These are phyloP conservation scores for Tyto alba DNA, from an alignment of 2,113 vertebrate genomes.

Conservation along the genomic window DNA sequence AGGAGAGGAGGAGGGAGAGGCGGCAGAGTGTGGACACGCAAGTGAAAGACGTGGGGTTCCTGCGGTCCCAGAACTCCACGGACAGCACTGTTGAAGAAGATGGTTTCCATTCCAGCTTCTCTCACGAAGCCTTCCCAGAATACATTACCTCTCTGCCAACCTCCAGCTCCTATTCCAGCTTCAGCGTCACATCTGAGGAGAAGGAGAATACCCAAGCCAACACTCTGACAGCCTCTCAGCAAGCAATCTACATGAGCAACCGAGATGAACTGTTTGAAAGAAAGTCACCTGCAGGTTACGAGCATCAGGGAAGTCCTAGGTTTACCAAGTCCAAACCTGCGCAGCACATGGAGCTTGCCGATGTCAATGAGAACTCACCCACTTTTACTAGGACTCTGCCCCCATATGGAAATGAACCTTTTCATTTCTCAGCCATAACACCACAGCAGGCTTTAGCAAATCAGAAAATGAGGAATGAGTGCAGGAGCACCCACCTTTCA, in stretches of 20 bases:
- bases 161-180: conserved; percentile 92
- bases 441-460: conserved; percentile 79
- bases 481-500: conserved; percentile 71
- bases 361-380: conserved; percentile 74
- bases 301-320: conserved; percentile 74
- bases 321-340: conserved; percentile 80
- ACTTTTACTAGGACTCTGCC: conserved; percentile 80
- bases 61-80: conserved; percentile 83
- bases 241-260: conserved; percentile 85
- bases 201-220: conserved; percentile 82
- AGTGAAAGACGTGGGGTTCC: conserved; percentile 71
- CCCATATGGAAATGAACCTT: conserved; percentile 82
- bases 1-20: conserved; percentile 82
- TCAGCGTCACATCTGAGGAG: conserved; percentile 88
- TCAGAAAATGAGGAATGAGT: conserved; percentile 82
- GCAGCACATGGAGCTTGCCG: conserved; percentile 79
- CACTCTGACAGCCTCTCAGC: conserved; percentile 88
- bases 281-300: conserved; percentile 76
- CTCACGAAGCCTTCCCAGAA: conserved; percentile 78
- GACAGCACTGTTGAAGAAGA: conserved; percentile 87
- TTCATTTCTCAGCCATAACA: conserved; percentile 79
- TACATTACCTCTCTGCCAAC: conserved; percentile 83
- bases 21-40: conserved; percentile 85
- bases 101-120: conserved; percentile 81
- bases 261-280: conserved; percentile 80